Conservation (phyloP, 2,888 invertebrate species). For the Gortyna flavago region DNA sequence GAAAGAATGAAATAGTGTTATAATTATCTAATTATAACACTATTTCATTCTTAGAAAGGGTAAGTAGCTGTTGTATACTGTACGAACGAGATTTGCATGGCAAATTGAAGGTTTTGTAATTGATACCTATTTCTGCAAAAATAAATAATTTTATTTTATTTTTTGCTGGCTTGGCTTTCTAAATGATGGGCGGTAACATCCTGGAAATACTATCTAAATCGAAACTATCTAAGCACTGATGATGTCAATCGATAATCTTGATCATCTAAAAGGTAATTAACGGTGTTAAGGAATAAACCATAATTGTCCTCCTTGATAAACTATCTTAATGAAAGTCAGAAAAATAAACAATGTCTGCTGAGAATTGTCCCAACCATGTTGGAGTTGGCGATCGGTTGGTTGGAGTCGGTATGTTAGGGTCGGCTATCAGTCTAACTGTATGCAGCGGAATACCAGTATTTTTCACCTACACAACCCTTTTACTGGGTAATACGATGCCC, state of each 20-base stretch:
- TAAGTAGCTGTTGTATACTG: background rate
- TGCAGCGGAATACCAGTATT: background rate
- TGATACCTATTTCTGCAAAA: background rate
- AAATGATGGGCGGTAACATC: background rate
- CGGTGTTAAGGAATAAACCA: accelerated
- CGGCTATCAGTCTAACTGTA: background rate
- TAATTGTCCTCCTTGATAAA: background rate
- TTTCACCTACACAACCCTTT: too few relatives aligned
- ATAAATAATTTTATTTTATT: too few relatives aligned
- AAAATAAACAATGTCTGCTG: background rate
- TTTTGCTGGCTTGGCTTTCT: background rate
- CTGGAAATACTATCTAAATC: background rate
- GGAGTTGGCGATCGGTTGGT: background rate
- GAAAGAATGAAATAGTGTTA: too few relatives aligned
- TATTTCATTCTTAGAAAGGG: background rate
- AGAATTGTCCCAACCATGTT: background rate
- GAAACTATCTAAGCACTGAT: background rate
- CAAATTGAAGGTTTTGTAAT: conserved; percentile 8
- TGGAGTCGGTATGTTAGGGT: too few relatives aligned
- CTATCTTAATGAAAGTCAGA: too few relatives aligned
- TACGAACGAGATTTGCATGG: background rate
- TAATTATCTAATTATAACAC: too few relatives aligned
- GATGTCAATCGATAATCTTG: background rate
- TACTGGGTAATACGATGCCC: too few relatives aligned
- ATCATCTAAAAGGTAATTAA: background rate